These are phyloP conservation scores for Taeniopygia guttata DNA, from an alignment of 2,797 vertebrate species.

Conservation along the genomic window DNA sequence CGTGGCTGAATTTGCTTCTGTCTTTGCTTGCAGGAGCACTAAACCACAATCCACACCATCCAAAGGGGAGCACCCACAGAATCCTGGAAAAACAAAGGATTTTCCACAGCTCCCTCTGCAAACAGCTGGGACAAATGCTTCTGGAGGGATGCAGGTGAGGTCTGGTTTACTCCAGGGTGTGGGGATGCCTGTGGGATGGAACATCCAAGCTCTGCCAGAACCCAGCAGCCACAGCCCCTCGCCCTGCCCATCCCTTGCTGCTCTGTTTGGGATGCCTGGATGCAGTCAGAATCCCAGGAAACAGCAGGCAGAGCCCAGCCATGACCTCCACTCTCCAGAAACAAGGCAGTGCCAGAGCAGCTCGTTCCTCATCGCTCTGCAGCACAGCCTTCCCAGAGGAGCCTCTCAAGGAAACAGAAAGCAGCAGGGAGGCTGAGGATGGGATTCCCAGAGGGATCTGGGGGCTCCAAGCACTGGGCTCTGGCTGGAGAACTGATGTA, in stretches of 20 bases:
- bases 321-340: slow-evolving; percentile 14
- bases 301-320: neutral
- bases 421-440: neutral
- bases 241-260: neutral
- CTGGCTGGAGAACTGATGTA: neutral
- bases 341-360: neutral
- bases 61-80: neutral
- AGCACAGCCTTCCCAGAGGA: neutral
- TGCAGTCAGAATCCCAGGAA: neutral
- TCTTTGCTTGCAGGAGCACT: neutral
- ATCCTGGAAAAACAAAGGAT: neutral
- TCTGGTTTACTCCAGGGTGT: rapidly evolving
- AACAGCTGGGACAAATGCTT: neutral
- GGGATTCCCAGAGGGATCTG: neutral
- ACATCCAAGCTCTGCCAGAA: no score
- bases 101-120: neutral
- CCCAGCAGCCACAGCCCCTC: neutral
- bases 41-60: neutral
- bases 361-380: neutral
- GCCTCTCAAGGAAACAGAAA: neutral
- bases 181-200: neutral
- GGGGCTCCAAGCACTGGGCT: neutral
- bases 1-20: neutral
- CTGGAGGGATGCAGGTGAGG: neutral
- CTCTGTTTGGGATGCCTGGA: neutral